A percentile compares a stretch with the other conserved stretches of the same genome.
Conservation (phyloP, 2,113 vertebrate genomes). For the Trematocara zebra region DNA sequence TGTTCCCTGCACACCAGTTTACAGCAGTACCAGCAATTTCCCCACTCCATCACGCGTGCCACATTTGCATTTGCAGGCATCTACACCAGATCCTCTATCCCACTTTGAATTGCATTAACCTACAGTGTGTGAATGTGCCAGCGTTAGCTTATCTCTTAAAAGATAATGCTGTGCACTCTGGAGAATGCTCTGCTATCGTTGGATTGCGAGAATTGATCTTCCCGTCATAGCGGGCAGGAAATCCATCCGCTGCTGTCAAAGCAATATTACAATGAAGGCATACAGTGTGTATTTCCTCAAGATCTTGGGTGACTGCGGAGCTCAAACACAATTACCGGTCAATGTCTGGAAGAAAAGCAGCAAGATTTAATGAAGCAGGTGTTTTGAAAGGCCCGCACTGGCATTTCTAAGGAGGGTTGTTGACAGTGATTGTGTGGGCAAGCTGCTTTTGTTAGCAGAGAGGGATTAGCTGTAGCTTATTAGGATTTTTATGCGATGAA, state of each 20-base stretch:
- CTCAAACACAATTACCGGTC: constrained; percentile 31
- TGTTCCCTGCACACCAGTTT: constrained; percentile 21
- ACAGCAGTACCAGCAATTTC: constrained; percentile 25
- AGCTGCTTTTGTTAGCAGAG: constrained; percentile 8
- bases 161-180: constrained; percentile 46
- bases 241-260: constrained; percentile 48
- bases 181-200: constrained; percentile 29
- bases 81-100: not conserved
- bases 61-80: constrained; percentile 45
- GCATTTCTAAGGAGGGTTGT: not conserved
- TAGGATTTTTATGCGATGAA: not conserved
- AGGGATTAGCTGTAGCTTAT: constrained; percentile 14
- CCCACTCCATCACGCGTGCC: constrained; percentile 23
- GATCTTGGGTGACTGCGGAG: constrained; percentile 10
- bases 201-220: constrained; percentile 47
- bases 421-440: not conserved
- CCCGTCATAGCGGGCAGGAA: constrained; percentile 51
- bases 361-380: constrained; percentile 31
- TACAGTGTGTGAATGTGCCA: constrained; percentile 47
- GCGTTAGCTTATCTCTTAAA: constrained; percentile 53
- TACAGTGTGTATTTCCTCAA: constrained; percentile 29
- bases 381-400: constrained; percentile 12
- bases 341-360: constrained; percentile 1
- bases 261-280: constrained; percentile 40
- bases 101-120: constrained; percentile 52